Evolutionary conservation across 1,140 invertebrate species (phyloP).

Genomic region (Mycetomoellerius zeteki): DNA sequence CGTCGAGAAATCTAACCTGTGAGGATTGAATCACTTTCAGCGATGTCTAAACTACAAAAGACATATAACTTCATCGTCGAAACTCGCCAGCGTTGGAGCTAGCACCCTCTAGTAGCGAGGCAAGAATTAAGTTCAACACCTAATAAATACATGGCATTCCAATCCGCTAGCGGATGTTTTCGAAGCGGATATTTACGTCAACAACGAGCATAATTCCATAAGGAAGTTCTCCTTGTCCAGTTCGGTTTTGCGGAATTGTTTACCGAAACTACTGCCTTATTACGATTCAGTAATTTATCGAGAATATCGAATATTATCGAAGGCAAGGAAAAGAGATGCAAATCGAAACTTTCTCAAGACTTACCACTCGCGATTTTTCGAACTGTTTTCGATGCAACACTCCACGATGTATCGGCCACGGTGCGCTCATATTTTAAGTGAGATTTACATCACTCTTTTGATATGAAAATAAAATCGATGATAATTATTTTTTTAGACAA

Average conservation of each 20-base stretch:
- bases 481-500: background rate
- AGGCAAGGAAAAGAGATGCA: background rate
- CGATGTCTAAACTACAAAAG: no score
- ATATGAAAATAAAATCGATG: constrained; percentile 1
- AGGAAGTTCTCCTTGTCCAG: background rate
- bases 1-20: no score
- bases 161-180: background rate
- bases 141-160: background rate
- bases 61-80: no score
- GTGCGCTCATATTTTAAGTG: constrained; percentile 84
- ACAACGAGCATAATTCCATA: background rate
- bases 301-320: background rate
- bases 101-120: no score
- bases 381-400: constrained; percentile 86
- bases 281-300: background rate
- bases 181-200: constrained; percentile 1
- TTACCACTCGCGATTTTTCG: constrained; percentile 59
- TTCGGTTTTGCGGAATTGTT: background rate
- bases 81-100: no score
- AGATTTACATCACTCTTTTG: constrained; percentile 30
- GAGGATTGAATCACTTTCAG: no score
- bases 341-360: constrained; percentile 24
- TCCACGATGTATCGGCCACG: constrained; percentile 90
- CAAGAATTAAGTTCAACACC: no score
- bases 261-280: background rate